Percentiles rank a stretch among this genome's conserved stretches.
phyloP scores from a whole-genome alignment of 2,797 vertebrate genomes.

The Pitangus sulphuratus region DNA sequence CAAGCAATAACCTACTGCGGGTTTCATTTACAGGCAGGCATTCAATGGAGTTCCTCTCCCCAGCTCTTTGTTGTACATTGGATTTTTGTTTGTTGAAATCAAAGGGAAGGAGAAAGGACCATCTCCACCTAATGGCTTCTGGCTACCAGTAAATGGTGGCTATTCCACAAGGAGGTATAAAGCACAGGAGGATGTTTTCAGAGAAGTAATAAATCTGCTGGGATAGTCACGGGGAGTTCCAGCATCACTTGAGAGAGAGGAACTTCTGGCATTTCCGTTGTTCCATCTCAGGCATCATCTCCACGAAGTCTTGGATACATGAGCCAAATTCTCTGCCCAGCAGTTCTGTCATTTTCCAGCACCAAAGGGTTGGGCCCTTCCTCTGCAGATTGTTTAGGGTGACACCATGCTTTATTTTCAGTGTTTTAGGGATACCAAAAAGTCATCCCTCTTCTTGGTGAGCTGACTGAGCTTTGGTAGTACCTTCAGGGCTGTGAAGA shows the following conservation, averaged over 20 bases:
- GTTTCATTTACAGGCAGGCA: slow-evolving; percentile 73
- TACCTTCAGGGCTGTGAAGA: background rate
- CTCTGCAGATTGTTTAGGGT: background rate
- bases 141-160: slow-evolving; percentile 56
- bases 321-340: background rate
- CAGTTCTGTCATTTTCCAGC: background rate
- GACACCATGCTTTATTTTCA: background rate
- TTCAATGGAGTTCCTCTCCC: slow-evolving; percentile 48
- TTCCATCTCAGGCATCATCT: background rate
- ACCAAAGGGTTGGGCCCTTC: background rate
- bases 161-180: slow-evolving; percentile 55
- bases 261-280: slow-evolving; percentile 29
- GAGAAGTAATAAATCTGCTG: slow-evolving; percentile 44
- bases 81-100: slow-evolving; percentile 21
- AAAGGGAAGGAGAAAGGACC: slow-evolving; percentile 1
- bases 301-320: rapidly evolving
- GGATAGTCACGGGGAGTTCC: background rate
- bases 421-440: background rate
- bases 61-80: slow-evolving; percentile 20
- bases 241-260: slow-evolving; percentile 4
- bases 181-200: slow-evolving; percentile 49
- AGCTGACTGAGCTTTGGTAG: background rate
- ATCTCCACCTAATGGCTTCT: slow-evolving; percentile 53
- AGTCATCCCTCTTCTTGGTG: background rate
- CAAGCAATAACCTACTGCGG: slow-evolving; percentile 67